Base-by-base conservation (phyloP, 2,113 vertebrate species). In the Etia nguti region DNA sequence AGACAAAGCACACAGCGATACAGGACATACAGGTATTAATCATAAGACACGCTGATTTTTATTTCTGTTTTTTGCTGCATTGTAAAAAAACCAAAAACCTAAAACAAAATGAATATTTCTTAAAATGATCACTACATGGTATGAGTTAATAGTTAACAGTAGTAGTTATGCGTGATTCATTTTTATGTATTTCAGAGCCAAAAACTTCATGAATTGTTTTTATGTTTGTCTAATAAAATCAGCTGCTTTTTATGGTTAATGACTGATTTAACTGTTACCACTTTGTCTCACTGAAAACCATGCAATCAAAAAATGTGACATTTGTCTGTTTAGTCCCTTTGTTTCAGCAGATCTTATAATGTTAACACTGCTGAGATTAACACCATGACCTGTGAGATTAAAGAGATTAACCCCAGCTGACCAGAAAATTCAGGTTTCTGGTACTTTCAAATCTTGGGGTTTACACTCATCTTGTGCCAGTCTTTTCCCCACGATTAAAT, bases 321-420 rank as follows among this genome's bases (percentile, higher is more conserved):
- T n/a, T 62, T 34, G 9, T 62, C 59, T 34, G 29, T 62, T 34
- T 5, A 1, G 31, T 80, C 20, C 20, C 60, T 85, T 81, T 88
- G 50, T 59, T 85, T 20, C 20, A 24, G 50, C 34, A 79, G 55
- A 83, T 56, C 79, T 65, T 43, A 50, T 48, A 10, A 68, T 82
- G 36, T 75, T 43, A 83, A 46, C 52, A 79, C 68, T 80, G 59
- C 55, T 43, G 26, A 86, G 89, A 92, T 94, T 85, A 91, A 89
- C 79, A 22, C 85, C 52, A 3, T 84, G 81, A 46, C 38, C 80
- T 83, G 60, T 80, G 82, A 91, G 90, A 92, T 93, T 92, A 89
- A 31, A 73, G 36, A 92, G 93, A 93, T 93, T 93, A 92, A 86
- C 90, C 92, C 8, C 36, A 56, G 55, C 6, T 90, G 85, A 89